Evolutionary conservation across 1,140 invertebrate species (phyloP).

Genomic region (Lepidurus packardi): DNA sequence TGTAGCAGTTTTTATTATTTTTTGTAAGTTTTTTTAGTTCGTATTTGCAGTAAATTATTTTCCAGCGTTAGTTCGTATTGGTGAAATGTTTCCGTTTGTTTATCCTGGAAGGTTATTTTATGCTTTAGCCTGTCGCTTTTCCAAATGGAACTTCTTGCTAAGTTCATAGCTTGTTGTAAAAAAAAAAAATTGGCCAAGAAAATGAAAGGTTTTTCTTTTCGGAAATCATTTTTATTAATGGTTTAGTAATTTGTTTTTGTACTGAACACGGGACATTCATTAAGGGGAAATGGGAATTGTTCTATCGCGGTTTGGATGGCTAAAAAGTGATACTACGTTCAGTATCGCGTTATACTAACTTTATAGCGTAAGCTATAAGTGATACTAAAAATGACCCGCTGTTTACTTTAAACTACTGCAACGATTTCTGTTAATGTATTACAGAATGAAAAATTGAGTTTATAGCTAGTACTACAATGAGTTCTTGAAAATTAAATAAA

Average conservation of each 20-base stretch:
- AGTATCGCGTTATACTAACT: too few species aligned
- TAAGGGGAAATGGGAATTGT: too few species aligned
- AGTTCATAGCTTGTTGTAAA: slow-evolving; percentile 1
- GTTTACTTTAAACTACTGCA: too few species aligned
- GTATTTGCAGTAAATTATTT: background rate
- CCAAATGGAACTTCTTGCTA: background rate
- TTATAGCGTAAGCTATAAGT: too few species aligned
- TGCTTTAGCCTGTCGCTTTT: background rate
- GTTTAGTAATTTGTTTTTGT: too few species aligned
- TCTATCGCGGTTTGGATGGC: too few species aligned
- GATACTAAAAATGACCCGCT: too few species aligned
- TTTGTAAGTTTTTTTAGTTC: background rate
- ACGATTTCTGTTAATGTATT: background rate
- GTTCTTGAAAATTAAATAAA: background rate
- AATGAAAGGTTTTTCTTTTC: background rate
- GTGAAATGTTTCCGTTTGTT: background rate
- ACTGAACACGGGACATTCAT: too few species aligned
- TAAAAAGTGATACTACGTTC: too few species aligned
- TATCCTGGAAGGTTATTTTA: background rate
- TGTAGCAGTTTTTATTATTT: background rate
- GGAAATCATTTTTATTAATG: background rate
- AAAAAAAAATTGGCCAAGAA: background rate
- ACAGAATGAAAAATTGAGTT: background rate
- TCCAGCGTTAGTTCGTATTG: background rate
- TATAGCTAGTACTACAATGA: background rate